Conservation (phyloP, 2,113 vertebrate genomes). For the Terrapene triunguis region DNA sequence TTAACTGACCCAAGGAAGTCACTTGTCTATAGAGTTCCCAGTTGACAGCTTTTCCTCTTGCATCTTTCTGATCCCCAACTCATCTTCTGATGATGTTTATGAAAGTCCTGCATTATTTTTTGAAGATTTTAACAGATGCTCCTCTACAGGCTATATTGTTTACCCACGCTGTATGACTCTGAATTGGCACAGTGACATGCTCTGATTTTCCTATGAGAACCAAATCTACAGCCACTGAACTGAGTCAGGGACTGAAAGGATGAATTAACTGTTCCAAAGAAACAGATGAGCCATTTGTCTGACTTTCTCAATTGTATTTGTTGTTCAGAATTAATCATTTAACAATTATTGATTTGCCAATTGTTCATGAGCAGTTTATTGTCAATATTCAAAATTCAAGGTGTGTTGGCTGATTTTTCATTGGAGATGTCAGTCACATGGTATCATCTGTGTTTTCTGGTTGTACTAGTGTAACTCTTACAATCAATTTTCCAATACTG, state of each 20-base stretch:
- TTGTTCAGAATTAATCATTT: slow-evolving; percentile 72
- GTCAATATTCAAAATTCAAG: slow-evolving; percentile 69
- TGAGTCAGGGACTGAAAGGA: slow-evolving; percentile 67
- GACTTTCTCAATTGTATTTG: slow-evolving; percentile 74
- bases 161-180: slow-evolving; percentile 17
- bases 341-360: slow-evolving; percentile 72
- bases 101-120: slow-evolving; percentile 49
- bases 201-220: slow-evolving; percentile 63
- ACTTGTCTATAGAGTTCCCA: background rate
- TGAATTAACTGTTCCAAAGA: slow-evolving; percentile 66
- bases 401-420: slow-evolving; percentile 51
- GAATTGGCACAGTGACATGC: slow-evolving; percentile 49
- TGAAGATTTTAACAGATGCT: slow-evolving; percentile 64
- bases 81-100: background rate
- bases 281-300: slow-evolving; percentile 74
- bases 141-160: slow-evolving; percentile 32
- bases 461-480: slow-evolving; percentile 48
- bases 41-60: background rate
- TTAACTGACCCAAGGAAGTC: background rate
- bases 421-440: slow-evolving; percentile 62
- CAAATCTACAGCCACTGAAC: slow-evolving; percentile 67
- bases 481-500: slow-evolving; percentile 68
- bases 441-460: slow-evolving; percentile 62
- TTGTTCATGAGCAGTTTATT: slow-evolving; percentile 72
- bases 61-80: slow-evolving; percentile 25